phyloP scores from a whole-genome alignment of 1,140 invertebrate species.

The Aphis craccivora region DNA sequence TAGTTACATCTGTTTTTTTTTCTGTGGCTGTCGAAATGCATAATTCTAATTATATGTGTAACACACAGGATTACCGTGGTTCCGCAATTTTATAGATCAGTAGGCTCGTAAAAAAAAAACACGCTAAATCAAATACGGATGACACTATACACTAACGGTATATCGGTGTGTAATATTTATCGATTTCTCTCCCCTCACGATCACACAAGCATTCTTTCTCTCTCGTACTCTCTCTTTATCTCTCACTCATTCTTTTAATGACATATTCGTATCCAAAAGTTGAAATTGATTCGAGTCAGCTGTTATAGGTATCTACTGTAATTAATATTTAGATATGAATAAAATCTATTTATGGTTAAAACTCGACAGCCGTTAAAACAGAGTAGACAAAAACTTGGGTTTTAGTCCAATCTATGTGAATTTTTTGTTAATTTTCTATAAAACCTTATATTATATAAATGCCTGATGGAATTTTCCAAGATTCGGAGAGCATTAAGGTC shows the following conservation, averaged over 20 bases:
- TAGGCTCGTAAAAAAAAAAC: neutral
- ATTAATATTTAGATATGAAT: neutral
- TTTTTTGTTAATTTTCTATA: too few relatives aligned
- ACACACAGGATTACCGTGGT: neutral
- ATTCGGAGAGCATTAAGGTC: too few relatives aligned
- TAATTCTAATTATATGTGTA: neutral
- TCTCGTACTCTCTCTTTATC: neutral
- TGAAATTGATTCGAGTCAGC: neutral
- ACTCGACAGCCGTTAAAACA: neutral
- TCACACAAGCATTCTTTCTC: too few relatives aligned
- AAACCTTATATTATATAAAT: too few relatives aligned
- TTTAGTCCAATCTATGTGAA: too few relatives aligned
- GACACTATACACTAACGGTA: neutral
- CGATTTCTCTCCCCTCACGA: neutral
- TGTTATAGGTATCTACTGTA: too few relatives aligned
- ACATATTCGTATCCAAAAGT: neutral
- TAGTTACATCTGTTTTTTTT: neutral
- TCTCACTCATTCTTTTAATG: neutral
- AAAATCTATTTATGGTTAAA: neutral
- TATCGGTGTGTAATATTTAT: neutral
- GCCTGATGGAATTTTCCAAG: too few relatives aligned
- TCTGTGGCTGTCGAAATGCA: neutral
- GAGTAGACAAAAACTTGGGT: too few relatives aligned
- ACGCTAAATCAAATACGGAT: neutral
- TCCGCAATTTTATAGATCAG: slow-evolving; percentile 18